Conservation (phyloP, 2,113 vertebrate genomes). For the Oostethus manadensis region DNA sequence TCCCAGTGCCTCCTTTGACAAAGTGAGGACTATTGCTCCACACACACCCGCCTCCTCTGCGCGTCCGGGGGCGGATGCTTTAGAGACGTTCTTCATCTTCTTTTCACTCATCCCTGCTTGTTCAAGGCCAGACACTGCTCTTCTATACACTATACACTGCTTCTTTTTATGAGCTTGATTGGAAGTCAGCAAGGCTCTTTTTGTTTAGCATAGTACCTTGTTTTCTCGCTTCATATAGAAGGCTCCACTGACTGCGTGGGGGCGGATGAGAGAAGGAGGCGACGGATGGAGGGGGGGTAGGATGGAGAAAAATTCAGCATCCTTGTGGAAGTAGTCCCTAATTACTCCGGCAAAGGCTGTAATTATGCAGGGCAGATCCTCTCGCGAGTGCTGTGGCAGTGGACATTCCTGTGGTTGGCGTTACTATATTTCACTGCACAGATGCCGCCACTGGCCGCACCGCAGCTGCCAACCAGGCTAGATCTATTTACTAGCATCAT, state of each 20-base stretch:
- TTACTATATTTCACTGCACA: constrained; percentile 23
- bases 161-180: constrained; percentile 11
- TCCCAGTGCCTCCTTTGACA: constrained; percentile 42
- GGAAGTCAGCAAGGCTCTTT: constrained; percentile 15
- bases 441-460: constrained; percentile 31
- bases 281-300: constrained; percentile 31
- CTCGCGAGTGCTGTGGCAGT: constrained; percentile 22
- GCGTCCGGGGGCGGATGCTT: constrained; percentile 69
- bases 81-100: constrained; percentile 46
- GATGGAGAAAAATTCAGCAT: constrained; percentile 53
- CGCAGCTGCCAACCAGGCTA: constrained; percentile 19
- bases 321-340: constrained; percentile 62
- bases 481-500: background rate
- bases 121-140: constrained; percentile 46
- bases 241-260: constrained; percentile 19
- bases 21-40: constrained; percentile 53
- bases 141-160: constrained; percentile 14
- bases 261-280: constrained; percentile 28
- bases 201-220: constrained; percentile 9
- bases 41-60: constrained; percentile 71
- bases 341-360: constrained; percentile 62
- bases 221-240: constrained; percentile 6
- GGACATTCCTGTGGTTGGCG: constrained; percentile 54
- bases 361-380: constrained; percentile 57
- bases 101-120: constrained; percentile 23